Evolutionary conservation across 2,888 invertebrate genomes (phyloP), one percentile per base, ranked within the genome.

Genomic region (Dascillus cervinus): DNA sequence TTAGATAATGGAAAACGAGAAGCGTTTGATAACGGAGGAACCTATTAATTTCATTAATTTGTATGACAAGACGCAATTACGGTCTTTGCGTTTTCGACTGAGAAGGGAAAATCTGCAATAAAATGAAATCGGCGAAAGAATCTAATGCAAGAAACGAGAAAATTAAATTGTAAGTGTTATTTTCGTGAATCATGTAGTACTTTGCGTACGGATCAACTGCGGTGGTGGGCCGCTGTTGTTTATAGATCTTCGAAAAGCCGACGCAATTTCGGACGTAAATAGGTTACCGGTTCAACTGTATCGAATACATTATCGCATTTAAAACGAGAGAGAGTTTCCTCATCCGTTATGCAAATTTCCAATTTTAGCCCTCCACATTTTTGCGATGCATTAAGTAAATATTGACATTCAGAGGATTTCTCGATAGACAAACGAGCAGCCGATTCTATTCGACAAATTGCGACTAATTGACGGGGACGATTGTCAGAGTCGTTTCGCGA

Each of bases 121-220:
- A 32, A 32, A 32, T 26, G 28, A 32, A 32, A 32, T 32, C 29
- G 34, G 27, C 21, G 33, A 33, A 28, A 21, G 21, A 13, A 17
- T 22, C 24, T 29, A 35, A 26, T 25, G 21, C 17, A 30, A 13
- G 30, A 31, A 28, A 31, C 23, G 22, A 30, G 29, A 24, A 34
- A 38, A 38, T 38, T 38, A 38, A 38, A 38, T 38, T 38, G 38
- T 30, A 34, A 29, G 25, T 39, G 30, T 34, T 29, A 26, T 32
- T 37, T 33, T 39, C 31, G 34, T 37, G 32, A 43, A 42, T 44
- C 44, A 39, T 43, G 43, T 40, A n/a, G n/a, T n/a, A 40, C 39
- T 43, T 45, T 45, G 39, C 45, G 43, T 45, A 41, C 43, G 41
- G 37, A 45, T 44, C 42, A 39, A 33, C 29, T 22, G 25, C 28